These are phyloP conservation scores for Heliocidaris erythrogramma DNA, from an alignment of 35 echinoderm and acorn worm species.

Conservation along the genomic window DNA sequence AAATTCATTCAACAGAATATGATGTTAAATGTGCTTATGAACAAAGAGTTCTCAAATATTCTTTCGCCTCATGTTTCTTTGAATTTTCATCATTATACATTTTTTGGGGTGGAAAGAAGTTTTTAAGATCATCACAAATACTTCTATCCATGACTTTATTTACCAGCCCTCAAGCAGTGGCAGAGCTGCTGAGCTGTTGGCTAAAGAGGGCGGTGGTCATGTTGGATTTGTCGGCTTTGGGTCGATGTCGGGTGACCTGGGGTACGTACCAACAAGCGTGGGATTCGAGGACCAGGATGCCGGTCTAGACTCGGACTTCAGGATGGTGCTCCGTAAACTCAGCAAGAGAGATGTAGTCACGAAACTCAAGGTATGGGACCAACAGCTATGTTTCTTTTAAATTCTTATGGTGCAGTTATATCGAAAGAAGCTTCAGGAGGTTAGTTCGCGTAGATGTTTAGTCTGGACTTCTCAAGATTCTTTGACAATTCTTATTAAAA, in stretches of 20 bases:
- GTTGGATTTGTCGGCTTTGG: conserved; percentile 84
- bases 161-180: conserved; percentile 89
- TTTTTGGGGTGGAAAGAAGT: no score
- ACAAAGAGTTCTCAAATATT: neutral
- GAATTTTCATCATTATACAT: neutral
- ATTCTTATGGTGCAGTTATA: no score
- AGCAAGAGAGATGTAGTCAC: conserved; percentile 93
- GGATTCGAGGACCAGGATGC: conserved; percentile 68
- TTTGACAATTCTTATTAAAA: no score
- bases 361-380: conserved; percentile 74
- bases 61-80: neutral
- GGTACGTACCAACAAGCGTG: conserved; percentile 71
- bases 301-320: conserved; percentile 74
- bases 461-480: no score
- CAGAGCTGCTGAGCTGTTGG: conserved; percentile 83
- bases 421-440: no score
- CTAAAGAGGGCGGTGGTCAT: conserved; percentile 68
- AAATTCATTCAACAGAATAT: neutral
- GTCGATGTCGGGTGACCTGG: conserved; percentile 80
- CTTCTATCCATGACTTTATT: neutral
- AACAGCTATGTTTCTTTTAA: neutral
- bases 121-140: no score
- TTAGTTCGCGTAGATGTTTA: no score
- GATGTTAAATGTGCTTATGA: neutral
- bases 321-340: conserved; percentile 85